These are phyloP conservation scores for Euwallacea fornicatus DNA, from an alignment of 1,140 invertebrate genomes.

Conservation along the genomic window DNA sequence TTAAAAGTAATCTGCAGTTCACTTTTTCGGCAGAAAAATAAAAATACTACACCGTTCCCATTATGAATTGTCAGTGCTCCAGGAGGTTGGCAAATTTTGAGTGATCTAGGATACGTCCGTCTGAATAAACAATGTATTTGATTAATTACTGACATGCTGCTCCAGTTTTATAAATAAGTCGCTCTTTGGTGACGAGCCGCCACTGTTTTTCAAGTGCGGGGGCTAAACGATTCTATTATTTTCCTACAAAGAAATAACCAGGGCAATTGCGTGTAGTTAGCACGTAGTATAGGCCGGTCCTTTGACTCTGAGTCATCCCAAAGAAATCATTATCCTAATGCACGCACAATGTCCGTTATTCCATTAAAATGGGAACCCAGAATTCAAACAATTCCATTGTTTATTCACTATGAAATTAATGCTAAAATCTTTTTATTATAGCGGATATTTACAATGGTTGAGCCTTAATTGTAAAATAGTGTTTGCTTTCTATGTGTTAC, in stretches of 20 bases:
- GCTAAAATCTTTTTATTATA: constrained; percentile 38
- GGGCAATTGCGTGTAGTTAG: too few species aligned
- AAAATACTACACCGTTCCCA: constrained; percentile 18
- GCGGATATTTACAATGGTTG: constrained; percentile 37
- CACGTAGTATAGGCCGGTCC: too few species aligned
- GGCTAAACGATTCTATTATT: too few species aligned
- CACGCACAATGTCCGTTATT: constrained; percentile 19
- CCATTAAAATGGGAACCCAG: constrained; percentile 26
- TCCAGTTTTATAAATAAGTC: too few species aligned
- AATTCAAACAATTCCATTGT: constrained; percentile 34
- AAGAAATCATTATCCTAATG: constrained; percentile 29
- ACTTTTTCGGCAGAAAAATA: constrained; percentile 8
- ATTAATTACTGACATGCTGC: constrained; percentile 14
- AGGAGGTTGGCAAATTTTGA: constrained; percentile 20
- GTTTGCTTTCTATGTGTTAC: constrained; percentile 36
- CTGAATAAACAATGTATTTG: constrained; percentile 8
- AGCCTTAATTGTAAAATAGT: constrained; percentile 37
- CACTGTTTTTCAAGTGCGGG: too few species aligned
- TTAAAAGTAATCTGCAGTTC: not conserved
- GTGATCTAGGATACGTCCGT: constrained; percentile 11
- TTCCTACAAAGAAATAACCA: too few species aligned
- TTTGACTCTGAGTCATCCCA: constrained; percentile 1
- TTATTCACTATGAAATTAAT: constrained; percentile 34
- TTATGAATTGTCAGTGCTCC: constrained; percentile 17
- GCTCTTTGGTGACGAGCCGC: too few species aligned